These are phyloP conservation scores for Nomada ferruginata DNA, from an alignment of 2,888 invertebrate genomes.

Conservation along the genomic window DNA sequence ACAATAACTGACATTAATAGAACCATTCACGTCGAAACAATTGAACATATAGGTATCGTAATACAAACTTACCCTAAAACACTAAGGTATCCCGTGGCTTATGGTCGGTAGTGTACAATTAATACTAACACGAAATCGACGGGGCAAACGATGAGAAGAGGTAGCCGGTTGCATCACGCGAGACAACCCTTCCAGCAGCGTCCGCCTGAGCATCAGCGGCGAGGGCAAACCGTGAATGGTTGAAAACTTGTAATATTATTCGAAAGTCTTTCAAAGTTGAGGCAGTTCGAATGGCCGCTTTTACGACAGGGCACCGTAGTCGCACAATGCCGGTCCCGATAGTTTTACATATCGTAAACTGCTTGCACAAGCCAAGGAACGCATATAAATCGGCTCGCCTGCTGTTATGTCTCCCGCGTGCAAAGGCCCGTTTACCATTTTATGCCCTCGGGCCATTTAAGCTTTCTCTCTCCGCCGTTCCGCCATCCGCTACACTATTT, in stretches of 20 bases:
- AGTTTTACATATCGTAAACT: slow-evolving; percentile 81
- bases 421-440: slow-evolving; percentile 76
- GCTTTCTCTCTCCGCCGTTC: slow-evolving; percentile 11
- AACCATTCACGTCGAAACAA: too few relatives aligned
- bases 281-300: slow-evolving; percentile 65
- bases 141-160: background rate
- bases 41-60: too few relatives aligned
- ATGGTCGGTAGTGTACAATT: too few relatives aligned
- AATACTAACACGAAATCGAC: background rate
- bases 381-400: slow-evolving; percentile 77
- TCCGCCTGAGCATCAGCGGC: background rate
- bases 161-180: slow-evolving; percentile 1
- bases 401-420: slow-evolving; percentile 78
- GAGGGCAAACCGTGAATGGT: slow-evolving; percentile 27
- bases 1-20: too few relatives aligned
- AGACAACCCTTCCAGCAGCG: background rate
- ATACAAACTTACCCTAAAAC: too few relatives aligned
- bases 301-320: slow-evolving; percentile 74
- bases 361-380: slow-evolving; percentile 75
- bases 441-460: slow-evolving; percentile 72
- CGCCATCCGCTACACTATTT: background rate
- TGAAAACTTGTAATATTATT: slow-evolving; percentile 67
- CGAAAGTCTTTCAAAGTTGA: slow-evolving; percentile 72
- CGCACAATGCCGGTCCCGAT: slow-evolving; percentile 71
- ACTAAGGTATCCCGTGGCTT: too few relatives aligned